These are phyloP conservation scores for Diplosoma virens DNA, from an alignment of 23 tunicate species.

Conservation along the genomic window DNA sequence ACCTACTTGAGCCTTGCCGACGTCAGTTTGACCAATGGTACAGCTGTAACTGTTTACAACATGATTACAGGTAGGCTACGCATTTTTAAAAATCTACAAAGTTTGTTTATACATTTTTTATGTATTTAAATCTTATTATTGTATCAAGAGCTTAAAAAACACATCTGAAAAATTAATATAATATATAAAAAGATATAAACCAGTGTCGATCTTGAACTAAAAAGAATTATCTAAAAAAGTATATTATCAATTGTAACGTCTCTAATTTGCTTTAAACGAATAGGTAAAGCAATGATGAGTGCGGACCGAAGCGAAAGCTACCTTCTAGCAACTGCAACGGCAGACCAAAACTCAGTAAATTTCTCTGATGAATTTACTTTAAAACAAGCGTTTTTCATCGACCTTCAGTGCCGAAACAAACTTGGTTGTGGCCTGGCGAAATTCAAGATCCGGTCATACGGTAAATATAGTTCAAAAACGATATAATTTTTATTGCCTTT, in stretches of 20 bases:
- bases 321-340: neutral
- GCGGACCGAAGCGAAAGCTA: neutral
- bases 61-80: too few relatives aligned
- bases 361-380: neutral
- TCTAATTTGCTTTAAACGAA: neutral
- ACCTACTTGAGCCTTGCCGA: neutral
- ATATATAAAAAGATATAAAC: too few relatives aligned
- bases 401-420: neutral
- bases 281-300: neutral
- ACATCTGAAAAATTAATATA: too few relatives aligned
- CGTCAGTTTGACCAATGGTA: neutral
- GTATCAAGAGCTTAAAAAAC: too few relatives aligned
- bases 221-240: neutral
- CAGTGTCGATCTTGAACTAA: neutral
- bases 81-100: too few relatives aligned
- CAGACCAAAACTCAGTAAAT: neutral
- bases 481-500: too few relatives aligned
- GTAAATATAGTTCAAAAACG: neutral
- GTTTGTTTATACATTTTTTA: too few relatives aligned
- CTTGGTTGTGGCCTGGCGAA: neutral
- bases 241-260: neutral
- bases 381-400: neutral
- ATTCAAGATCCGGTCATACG: neutral
- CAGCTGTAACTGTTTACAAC: neutral
- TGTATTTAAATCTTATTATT: too few relatives aligned